These are phyloP conservation scores for Gortyna flavago DNA, from an alignment of 2,888 invertebrate genomes.

Conservation along the genomic window DNA sequence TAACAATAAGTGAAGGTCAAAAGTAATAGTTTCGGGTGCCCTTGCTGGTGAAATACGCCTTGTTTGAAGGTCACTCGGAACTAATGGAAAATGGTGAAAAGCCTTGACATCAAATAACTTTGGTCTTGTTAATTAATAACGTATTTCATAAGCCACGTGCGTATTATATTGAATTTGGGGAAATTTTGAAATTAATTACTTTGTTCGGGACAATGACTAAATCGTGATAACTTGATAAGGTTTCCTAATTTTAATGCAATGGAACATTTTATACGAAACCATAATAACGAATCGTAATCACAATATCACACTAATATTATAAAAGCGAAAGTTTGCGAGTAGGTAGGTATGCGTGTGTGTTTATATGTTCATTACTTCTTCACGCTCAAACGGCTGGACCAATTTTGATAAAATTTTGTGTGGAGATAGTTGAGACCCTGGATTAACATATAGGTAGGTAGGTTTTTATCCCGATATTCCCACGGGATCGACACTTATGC, in stretches of 20 bases:
- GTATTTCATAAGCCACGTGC: slow-evolving; percentile 28
- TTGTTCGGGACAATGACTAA: background rate
- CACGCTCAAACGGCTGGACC: no score
- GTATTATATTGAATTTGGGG: slow-evolving; percentile 26
- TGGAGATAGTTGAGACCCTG: no score
- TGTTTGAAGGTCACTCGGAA: slow-evolving; percentile 50
- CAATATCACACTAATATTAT: no score
- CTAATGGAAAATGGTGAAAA: slow-evolving; percentile 51
- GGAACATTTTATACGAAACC: background rate
- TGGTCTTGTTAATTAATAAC: slow-evolving; percentile 44
- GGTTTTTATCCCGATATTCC: no score
- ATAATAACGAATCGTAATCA: background rate
- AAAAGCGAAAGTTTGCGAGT: no score
- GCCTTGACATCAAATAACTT: slow-evolving; percentile 58
- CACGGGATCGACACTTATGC: no score
- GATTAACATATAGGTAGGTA: no score
- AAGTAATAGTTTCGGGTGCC: slow-evolving; percentile 49
- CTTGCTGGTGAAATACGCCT: slow-evolving; percentile 56
- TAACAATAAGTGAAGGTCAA: slow-evolving; percentile 52
- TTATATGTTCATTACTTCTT: no score
- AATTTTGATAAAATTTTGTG: no score
- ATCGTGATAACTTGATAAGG: background rate
- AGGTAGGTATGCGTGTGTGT: no score
- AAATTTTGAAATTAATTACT: slow-evolving; percentile 28
- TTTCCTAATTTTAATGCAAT: slow-evolving; percentile 11